Base-by-base conservation (phyloP, 2,797 vertebrate species). In the Gallinago solitaria region DNA sequence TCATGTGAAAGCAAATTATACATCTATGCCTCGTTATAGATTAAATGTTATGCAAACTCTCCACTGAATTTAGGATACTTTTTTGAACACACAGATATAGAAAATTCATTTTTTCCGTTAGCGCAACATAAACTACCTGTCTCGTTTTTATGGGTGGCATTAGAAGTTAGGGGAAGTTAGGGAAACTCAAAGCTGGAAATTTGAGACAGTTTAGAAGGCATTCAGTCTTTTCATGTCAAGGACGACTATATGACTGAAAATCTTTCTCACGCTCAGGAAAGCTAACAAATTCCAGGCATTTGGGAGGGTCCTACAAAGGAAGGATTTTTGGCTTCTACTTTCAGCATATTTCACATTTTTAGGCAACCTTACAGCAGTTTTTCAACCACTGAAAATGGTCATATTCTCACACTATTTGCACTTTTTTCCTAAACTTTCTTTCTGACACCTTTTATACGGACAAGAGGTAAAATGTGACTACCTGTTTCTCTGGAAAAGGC, bases 261-360 rank as follows among this genome's bases (percentile, higher is more conserved):
- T 78, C 33, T 71, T 92, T 95, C 83, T 94, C 45, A 82, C 0
- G 0, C 63, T 91, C 65, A 81, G 59, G n/a, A 92, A 93, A 87
- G 32, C 41, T 71, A 81, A 95, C n/a, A 92, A 79, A 96, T 96
- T 95, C 91, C 91, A 95, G 82, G 78, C 18, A 63, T 69, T 69
- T 95, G 88, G 83, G 93, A 95, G 76, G 51, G 59, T 83, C 89
- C 57, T 89, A 37, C n/a, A 91, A 76, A 83, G 71, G 60, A 94
- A 87, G 45, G 54, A 83, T 64, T 92, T 96, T 91, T 96, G 95
- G 94, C 92, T 94, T 89, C 75, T 87, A 2, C 43, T 80, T 91
- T 91, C 68, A 95, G 69, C 95, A 95, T 95, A 91, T 64, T 96
- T 96, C 68, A 92, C 93, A 97, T 96, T 95, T 96, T 96, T 96